Evolutionary conservation across 2,113 vertebrate genomes (phyloP).

Genomic region (Anseranas semipalmata): DNA sequence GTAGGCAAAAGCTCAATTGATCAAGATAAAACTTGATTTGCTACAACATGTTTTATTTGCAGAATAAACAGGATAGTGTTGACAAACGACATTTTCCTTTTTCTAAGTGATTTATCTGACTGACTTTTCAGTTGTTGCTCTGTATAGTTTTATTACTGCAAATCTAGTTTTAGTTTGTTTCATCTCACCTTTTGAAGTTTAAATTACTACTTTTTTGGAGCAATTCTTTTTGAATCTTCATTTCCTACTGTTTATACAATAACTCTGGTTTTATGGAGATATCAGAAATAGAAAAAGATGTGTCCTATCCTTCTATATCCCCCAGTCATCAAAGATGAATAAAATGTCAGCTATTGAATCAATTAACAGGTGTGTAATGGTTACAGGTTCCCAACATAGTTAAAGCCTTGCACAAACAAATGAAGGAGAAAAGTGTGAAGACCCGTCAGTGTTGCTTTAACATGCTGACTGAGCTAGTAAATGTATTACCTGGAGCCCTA

Average conservation of each 20-base stretch:
- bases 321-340: neutral
- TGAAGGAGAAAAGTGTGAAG: slow-evolving; percentile 99
- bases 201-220: neutral
- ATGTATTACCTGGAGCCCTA: slow-evolving; percentile 94
- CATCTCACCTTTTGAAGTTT: neutral
- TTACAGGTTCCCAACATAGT: slow-evolving; percentile 97
- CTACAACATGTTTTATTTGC: neutral
- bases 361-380: slow-evolving; percentile 58
- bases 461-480: slow-evolving; percentile 97
- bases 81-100: neutral
- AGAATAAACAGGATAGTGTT: neutral
- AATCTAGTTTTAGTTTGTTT: neutral
- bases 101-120: neutral
- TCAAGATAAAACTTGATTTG: neutral
- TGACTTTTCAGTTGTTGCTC: neutral
- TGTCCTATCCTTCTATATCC: neutral
- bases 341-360: neutral
- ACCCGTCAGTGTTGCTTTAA: slow-evolving; percentile 99
- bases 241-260: neutral
- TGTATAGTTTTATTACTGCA: neutral
- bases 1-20: neutral
- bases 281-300: neutral
- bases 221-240: neutral
- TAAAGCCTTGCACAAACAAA: slow-evolving; percentile 96
- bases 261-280: neutral